Evolutionary conservation across 1,140 invertebrate genomes (phyloP).

Genomic region (Halesus radiatus): DNA sequence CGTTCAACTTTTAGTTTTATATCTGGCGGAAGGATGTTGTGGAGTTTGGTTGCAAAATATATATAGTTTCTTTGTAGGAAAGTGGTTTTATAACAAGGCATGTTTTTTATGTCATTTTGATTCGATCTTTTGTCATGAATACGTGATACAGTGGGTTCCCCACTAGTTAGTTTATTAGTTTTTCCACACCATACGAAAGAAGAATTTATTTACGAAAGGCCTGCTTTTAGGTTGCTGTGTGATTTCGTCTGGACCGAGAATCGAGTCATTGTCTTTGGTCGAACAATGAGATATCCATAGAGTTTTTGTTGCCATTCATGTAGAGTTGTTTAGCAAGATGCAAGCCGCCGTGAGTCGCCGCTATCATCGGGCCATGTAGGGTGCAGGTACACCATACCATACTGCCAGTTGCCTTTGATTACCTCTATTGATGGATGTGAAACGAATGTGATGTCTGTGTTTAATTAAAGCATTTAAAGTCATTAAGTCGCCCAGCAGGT

Average conservation of each 20-base stretch:
- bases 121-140: too few species aligned
- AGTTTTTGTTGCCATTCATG: conserved; percentile 31
- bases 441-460: neutral
- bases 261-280: conserved; percentile 10
- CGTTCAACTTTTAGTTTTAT: too few species aligned
- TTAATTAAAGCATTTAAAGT: neutral
- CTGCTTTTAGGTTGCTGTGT: neutral
- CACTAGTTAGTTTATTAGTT: too few species aligned
- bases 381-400: neutral
- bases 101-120: too few species aligned
- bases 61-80: too few species aligned
- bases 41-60: too few species aligned
- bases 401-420: conserved; percentile 8
- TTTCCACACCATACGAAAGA: too few species aligned
- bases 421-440: neutral
- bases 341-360: neutral
- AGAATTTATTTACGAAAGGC: neutral
- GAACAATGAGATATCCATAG: neutral
- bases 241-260: neutral
- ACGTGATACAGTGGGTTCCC: too few species aligned
- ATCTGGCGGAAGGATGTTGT: too few species aligned
- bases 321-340: neutral
- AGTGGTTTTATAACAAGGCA: too few species aligned
- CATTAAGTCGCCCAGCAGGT: neutral
- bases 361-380: neutral